Percentiles rank a stretch among this genome's conserved stretches.
Evolutionary conservation across 2,113 vertebrate species (phyloP).

Genomic region (Kryptolebias marmoratus): DNA sequence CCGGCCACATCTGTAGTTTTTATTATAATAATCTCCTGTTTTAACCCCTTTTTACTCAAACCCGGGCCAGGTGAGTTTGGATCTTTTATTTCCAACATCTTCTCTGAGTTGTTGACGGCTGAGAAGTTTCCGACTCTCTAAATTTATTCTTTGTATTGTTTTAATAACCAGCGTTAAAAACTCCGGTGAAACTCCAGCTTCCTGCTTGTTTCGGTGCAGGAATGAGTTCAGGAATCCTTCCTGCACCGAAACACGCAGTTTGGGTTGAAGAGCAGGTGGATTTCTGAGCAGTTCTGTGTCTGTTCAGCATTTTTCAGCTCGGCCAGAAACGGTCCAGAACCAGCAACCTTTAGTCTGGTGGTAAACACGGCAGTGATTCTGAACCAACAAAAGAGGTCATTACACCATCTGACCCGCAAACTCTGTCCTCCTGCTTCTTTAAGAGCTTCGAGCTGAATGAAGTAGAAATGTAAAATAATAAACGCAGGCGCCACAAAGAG

Average conservation of each 20-base stretch:
- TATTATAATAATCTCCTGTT: constrained; percentile 22
- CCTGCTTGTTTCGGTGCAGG: too few relatives aligned
- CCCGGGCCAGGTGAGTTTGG: constrained; percentile 44
- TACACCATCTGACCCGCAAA: not conserved
- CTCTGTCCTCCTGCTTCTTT: too few relatives aligned
- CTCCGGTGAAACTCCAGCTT: too few relatives aligned
- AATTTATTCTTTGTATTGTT: not conserved
- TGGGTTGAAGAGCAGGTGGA: not conserved
- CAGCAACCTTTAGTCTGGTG: constrained; percentile 61
- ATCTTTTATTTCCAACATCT: not conserved
- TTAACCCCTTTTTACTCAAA: constrained; percentile 8
- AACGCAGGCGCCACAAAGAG: too few relatives aligned
- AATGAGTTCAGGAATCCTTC: too few relatives aligned
- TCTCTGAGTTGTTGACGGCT: not conserved
- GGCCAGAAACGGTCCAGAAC: constrained; percentile 39
- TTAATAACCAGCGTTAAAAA: not conserved
- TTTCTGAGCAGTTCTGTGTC: constrained; percentile 8
- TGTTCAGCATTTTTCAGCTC: constrained; percentile 21
- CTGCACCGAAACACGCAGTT: too few relatives aligned
- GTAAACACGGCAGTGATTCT: constrained; percentile 50
- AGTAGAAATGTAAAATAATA: too few relatives aligned
- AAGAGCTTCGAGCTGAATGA: too few relatives aligned
- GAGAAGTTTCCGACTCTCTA: too few relatives aligned
- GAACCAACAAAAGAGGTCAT: not conserved
- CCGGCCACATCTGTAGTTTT: constrained; percentile 19